Evolutionary conservation across 1,140 invertebrate species (phyloP).

Genomic region (Drosophila pruinosa): DNA sequence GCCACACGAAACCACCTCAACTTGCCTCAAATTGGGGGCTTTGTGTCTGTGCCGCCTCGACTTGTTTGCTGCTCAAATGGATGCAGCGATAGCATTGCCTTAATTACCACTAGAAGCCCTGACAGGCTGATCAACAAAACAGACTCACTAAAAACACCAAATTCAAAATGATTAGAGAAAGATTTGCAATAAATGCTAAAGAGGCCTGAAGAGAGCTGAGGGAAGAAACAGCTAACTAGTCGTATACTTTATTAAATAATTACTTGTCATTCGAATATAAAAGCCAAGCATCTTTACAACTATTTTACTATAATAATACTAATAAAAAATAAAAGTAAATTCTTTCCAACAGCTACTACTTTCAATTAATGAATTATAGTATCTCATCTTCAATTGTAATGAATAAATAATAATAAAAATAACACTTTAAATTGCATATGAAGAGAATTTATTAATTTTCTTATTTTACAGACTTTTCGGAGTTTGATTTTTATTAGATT

Average conservation of each 20-base stretch:
- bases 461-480: no score
- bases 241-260: not conserved
- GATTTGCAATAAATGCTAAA: not conserved
- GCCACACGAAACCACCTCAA: constrained; percentile 2
- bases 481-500: no score
- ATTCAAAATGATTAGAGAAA: not conserved
- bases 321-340: no score
- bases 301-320: no score
- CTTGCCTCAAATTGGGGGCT: constrained; percentile 14
- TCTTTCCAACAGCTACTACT: no score
- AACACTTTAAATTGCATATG: no score
- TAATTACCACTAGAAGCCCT: constrained; percentile 49
- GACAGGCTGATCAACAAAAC: constrained; percentile 19
- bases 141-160: not conserved
- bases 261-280: not conserved
- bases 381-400: no score
- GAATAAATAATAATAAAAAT: no score
- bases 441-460: no score
- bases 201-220: not conserved
- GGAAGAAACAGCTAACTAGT: not conserved
- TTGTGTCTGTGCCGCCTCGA: constrained; percentile 13
- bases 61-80: constrained; percentile 10
- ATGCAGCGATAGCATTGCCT: constrained; percentile 28
- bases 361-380: no score
- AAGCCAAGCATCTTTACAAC: not conserved